Evolutionary conservation across 1,140 invertebrate genomes (phyloP).

Genomic region (Meloidogyne floridensis): DNA sequence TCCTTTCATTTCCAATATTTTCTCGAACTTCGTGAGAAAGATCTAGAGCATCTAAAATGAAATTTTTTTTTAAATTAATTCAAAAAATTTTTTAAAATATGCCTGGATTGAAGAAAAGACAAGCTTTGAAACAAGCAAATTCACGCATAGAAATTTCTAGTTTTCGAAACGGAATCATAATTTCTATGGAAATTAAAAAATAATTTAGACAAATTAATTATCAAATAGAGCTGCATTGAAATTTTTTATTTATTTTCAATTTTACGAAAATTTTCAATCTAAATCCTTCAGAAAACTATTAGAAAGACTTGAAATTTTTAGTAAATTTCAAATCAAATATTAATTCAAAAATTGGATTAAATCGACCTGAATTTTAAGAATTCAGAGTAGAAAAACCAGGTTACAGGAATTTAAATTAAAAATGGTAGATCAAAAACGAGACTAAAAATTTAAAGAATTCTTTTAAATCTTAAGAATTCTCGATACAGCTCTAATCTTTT

Average conservation of each 20-base stretch:
- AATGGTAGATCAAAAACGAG: too few species aligned
- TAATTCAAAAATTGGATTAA: too few species aligned
- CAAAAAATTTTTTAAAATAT: neutral
- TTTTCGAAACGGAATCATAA: slow-evolving; percentile 68
- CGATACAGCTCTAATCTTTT: slow-evolving; percentile 46
- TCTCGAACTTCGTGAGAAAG: slow-evolving; percentile 49
- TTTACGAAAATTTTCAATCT: too few species aligned
- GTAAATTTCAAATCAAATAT: too few species aligned
- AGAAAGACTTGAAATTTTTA: too few species aligned
- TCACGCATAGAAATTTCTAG: slow-evolving; percentile 69
- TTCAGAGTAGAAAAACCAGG: too few species aligned
- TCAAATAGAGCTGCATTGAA: neutral
- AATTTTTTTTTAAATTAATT: neutral
- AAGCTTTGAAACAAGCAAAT: slow-evolving; percentile 70
- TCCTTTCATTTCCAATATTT: slow-evolving; percentile 55
- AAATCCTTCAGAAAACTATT: too few species aligned
- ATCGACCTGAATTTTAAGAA: too few species aligned
- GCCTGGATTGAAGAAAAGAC: slow-evolving; percentile 46
- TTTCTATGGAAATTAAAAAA: slow-evolving; percentile 7
- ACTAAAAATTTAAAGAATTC: too few species aligned
- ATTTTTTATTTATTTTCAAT: too few species aligned
- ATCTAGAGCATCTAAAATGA: slow-evolving; percentile 58
- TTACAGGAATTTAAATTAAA: too few species aligned
- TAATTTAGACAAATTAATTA: neutral
- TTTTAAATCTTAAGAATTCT: neutral